phyloP scores from a whole-genome alignment of 2,888 invertebrate genomes.

The Melieria picta region DNA sequence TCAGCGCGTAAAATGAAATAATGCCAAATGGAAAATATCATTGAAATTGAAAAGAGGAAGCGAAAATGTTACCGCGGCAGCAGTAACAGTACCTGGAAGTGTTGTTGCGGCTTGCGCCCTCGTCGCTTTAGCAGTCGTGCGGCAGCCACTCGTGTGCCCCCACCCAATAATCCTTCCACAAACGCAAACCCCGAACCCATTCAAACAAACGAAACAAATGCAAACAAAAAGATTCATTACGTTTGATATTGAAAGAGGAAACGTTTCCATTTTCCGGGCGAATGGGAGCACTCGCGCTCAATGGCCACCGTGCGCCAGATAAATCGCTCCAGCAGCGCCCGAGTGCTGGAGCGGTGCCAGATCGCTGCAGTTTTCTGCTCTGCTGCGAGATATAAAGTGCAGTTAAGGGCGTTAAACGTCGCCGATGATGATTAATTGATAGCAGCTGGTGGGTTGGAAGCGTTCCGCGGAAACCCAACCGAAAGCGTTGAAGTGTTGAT shows the following conservation, averaged over 20 bases:
- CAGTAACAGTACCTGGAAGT: conserved; percentile 33
- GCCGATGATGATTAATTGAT: background rate
- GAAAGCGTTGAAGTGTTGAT: no score
- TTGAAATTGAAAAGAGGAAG: conserved; percentile 30
- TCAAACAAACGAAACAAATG: background rate
- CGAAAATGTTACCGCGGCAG: conserved; percentile 19
- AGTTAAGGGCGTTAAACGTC: background rate
- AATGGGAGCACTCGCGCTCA: conserved; percentile 8
- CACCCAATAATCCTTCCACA: conserved; percentile 2
- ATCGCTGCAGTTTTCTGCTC: background rate
- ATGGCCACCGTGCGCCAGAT: conserved; percentile 41
- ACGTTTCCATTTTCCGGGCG: background rate
- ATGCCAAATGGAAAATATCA: conserved; percentile 31
- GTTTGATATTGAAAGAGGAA: conserved; percentile 36
- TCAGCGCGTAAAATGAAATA: conserved; percentile 25
- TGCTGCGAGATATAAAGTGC: no score
- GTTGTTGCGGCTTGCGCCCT: conserved; percentile 17
- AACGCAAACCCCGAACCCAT: background rate
- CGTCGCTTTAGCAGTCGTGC: conserved; percentile 21
- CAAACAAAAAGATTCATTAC: conserved; percentile 35
- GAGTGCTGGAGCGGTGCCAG: conserved; percentile 10
- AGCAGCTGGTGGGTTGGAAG: background rate
- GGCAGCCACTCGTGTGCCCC: conserved; percentile 14
- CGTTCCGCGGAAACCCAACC: background rate
- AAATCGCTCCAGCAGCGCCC: conserved; percentile 43